Percentiles rank a stretch among this genome's conserved stretches.
Evolutionary conservation across 2,113 vertebrate genomes (phyloP).

Genomic region (Sphaerodactylus townsendi): DNA sequence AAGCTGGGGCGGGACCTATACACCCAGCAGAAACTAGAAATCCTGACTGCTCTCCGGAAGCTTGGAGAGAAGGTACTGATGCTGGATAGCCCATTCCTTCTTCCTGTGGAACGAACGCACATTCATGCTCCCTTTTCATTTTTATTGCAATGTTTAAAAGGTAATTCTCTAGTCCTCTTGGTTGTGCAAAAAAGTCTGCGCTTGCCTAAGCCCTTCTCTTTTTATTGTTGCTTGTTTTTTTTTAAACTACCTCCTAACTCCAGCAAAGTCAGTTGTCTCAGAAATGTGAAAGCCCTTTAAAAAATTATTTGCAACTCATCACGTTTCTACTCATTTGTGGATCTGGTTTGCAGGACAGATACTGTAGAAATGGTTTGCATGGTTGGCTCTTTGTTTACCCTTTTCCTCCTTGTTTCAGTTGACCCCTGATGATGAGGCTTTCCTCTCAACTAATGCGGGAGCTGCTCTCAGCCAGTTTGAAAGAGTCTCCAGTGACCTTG

Average conservation of each 20-base stretch:
- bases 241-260: background rate
- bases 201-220: background rate
- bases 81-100: background rate
- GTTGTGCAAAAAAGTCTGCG: background rate
- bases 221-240: background rate
- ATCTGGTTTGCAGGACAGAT: no score
- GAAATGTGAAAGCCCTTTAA: background rate
- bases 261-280: background rate
- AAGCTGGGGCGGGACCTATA: constrained; percentile 85
- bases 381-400: background rate
- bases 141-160: background rate
- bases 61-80: constrained; percentile 93
- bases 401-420: constrained; percentile 76
- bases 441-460: constrained; percentile 89
- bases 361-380: background rate
- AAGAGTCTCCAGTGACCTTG: constrained; percentile 86
- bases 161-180: background rate
- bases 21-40: constrained; percentile 94
- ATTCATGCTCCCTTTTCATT: background rate
- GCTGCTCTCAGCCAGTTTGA: constrained; percentile 93
- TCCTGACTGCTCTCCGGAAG: constrained; percentile 92
- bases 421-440: constrained; percentile 86
- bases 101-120: no score
- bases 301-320: background rate
- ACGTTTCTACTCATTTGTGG: background rate